Evolutionary conservation across 2,113 vertebrate genomes (phyloP).

Genomic region (Sterrhoptilus dennistouni): DNA sequence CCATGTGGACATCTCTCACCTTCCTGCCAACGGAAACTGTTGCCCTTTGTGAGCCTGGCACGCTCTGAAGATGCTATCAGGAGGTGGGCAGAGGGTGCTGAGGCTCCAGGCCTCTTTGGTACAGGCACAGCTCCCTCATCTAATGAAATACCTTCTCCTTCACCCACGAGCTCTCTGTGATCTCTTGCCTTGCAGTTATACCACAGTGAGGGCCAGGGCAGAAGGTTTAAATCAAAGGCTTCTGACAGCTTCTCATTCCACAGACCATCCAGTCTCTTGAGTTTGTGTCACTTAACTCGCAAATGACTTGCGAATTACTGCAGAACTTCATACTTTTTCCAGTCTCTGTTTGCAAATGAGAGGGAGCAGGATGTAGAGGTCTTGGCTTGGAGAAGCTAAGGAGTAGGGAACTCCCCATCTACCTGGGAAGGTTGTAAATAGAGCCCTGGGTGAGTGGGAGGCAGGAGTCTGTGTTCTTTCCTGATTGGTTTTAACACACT

Average conservation of each 20-base stretch:
- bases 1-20: conserved; percentile 11
- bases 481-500: not conserved
- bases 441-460: not conserved
- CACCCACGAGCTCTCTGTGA: not conserved
- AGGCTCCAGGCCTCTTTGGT: not conserved
- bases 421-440: not conserved
- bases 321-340: not conserved
- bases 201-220: not conserved
- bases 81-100: not conserved
- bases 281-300: not conserved
- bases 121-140: not conserved
- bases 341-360: not conserved
- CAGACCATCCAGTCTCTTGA: not conserved
- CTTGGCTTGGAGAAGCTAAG: not conserved
- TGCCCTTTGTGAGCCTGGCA: conserved; percentile 31
- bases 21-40: conserved; percentile 38
- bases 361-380: not conserved
- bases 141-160: not conserved
- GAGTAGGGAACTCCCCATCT: not conserved
- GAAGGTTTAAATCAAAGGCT: not conserved
- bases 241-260: not conserved
- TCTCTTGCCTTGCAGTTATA: not conserved
- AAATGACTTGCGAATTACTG: not conserved
- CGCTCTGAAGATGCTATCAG: conserved; percentile 20
- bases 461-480: not conserved